Evolutionary conservation across 2,113 vertebrate species (phyloP), one percentile per base, ranked within the genome.

Genomic region (Taurulus bubalis): DNA sequence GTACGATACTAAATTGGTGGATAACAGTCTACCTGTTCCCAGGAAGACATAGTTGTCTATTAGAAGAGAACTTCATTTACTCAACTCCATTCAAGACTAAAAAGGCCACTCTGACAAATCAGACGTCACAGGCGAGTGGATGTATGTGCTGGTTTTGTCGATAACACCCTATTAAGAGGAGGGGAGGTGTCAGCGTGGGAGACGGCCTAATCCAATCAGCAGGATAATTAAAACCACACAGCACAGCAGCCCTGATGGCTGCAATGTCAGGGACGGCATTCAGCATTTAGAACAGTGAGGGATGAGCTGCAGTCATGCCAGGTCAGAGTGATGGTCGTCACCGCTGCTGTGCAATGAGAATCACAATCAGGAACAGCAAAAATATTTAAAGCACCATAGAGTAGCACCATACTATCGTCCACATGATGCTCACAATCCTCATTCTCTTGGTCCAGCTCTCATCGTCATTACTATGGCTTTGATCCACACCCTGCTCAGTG

Each of bases 161-260:
- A 92, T 93, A 89, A 75, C 72, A 78, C 47, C 47, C 71, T 82
- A 78, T 90, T 85, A 92, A 55, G 88, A 45, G 60, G 71, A 84
- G 80, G 81, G 45, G 73, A 90, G 75, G 70, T 87, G 90, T 93
- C 91, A 89, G 90, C 73, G 79, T 51, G 49, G 65, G 74, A 70
- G 79, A 66, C 53, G 42, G 47, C 68, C 85, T 84, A 81, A 92
- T 92, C 89, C 85, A 91, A 89, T 92, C 86, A 87, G 85, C 60
- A 8, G 85, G 87, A 88, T 86, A 86, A 91, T 93, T 92, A 92
- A 91, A 91, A 91, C 64, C 71, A 71, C 86, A 86, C 86, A 91
- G 87, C 82, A 18, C 89, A 92, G 92, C 91, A 90, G 79, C 84
- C 76, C 77, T 77, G 82, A 89, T 80, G 85, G 82, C 90, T 79